Conservation (phyloP, 2,888 invertebrate species). For the Pachycephus smyrnensis region DNA sequence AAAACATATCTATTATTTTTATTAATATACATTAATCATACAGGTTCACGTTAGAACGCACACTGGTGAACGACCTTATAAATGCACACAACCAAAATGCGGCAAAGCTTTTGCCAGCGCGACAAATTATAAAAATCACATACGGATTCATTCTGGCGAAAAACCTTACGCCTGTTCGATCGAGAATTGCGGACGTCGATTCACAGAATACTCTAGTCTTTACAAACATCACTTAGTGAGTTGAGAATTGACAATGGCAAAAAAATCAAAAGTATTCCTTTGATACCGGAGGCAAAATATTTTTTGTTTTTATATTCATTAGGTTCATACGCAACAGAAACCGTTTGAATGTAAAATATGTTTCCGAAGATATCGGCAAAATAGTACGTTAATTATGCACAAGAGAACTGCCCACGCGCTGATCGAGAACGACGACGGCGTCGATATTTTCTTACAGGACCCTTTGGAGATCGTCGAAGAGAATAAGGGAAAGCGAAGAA, state of each 20-base stretch:
- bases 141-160: conserved; percentile 77
- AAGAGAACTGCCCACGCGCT: conserved; percentile 72
- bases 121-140: conserved; percentile 78
- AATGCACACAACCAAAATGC: conserved; percentile 72
- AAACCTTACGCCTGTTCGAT: conserved; percentile 76
- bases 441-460: conserved; percentile 53
- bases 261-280: neutral
- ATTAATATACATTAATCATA: neutral
- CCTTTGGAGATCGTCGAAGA: conserved; percentile 23
- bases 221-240: conserved; percentile 74
- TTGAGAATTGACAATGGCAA: neutral
- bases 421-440: conserved; percentile 64
- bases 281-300: neutral
- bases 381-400: conserved; percentile 73
- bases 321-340: conserved; percentile 72
- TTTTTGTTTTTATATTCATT: neutral
- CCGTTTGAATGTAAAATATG: conserved; percentile 73
- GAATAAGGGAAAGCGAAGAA: conserved; percentile 31
- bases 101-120: conserved; percentile 76
- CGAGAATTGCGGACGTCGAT: conserved; percentile 73
- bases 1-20: neutral
- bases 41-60: conserved; percentile 75
- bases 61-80: conserved; percentile 77
- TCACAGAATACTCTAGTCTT: conserved; percentile 78
- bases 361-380: conserved; percentile 72